Evolutionary conservation across 2,113 vertebrate species (phyloP).

Genomic region (Columba janthina): DNA sequence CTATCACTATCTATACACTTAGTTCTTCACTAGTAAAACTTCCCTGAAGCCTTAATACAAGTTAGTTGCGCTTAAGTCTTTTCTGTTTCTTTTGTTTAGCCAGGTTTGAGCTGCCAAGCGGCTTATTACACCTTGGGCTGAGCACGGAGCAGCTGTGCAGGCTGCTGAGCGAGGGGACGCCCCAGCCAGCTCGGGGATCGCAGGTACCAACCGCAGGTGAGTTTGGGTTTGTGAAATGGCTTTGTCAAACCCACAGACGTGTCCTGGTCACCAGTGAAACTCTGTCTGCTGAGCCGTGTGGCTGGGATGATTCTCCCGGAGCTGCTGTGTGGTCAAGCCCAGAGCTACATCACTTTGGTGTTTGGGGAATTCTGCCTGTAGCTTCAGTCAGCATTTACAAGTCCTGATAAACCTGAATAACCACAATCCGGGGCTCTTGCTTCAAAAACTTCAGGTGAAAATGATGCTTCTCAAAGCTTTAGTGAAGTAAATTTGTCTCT

Average conservation of each 20-base stretch:
- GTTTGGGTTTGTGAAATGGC: not conserved
- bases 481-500: not conserved
- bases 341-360: not conserved
- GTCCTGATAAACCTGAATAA: conserved; percentile 53
- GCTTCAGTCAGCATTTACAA: not conserved
- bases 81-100: not conserved
- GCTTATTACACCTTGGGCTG: not conserved
- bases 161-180: not conserved
- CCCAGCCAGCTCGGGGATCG: not conserved
- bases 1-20: not conserved
- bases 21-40: not conserved
- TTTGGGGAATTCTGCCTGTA: not conserved
- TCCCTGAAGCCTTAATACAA: not conserved
- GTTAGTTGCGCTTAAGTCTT: not conserved
- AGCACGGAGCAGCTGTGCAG: not conserved
- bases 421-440: conserved; percentile 22
- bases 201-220: not conserved
- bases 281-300: not conserved
- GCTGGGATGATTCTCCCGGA: not conserved
- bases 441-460: not conserved
- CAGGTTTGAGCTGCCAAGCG: not conserved
- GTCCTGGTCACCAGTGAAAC: not conserved
- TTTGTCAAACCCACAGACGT: accelerated
- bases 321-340: not conserved
- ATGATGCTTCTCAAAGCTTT: not conserved